Evolutionary conservation across 2,113 vertebrate species (phyloP).

Genomic region (Xenopus borealis): DNA sequence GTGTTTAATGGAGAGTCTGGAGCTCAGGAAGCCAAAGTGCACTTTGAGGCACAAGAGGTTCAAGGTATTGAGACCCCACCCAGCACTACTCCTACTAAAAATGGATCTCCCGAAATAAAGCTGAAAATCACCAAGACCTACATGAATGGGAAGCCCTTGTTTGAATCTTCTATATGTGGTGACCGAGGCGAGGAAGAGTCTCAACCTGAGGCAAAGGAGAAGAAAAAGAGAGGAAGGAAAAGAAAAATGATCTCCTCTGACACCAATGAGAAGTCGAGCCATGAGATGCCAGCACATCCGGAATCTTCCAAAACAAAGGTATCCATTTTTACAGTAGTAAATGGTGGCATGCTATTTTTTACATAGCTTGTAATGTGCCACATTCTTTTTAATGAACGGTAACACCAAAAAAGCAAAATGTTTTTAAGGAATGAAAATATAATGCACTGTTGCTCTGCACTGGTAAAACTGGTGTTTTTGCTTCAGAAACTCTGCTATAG

Average conservation of each 20-base stretch:
- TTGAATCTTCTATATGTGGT: conserved; percentile 80
- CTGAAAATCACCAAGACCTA: conserved; percentile 88
- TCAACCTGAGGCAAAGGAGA: conserved; percentile 62
- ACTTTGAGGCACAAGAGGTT: conserved; percentile 70
- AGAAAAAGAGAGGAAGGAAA: conserved; percentile 63
- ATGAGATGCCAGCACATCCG: conserved; percentile 57
- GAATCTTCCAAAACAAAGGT: conserved; percentile 65
- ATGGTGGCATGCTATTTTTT: no score
- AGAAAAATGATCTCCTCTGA: conserved; percentile 72
- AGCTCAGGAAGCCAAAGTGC: conserved; percentile 73
- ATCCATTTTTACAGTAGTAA: conserved; percentile 5
- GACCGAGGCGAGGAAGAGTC: conserved; percentile 66
- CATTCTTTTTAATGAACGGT: no score
- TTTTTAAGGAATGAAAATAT: no score
- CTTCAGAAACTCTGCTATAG: no score
- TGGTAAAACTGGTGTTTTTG: no score
- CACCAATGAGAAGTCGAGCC: conserved; percentile 61
- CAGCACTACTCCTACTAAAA: conserved; percentile 71
- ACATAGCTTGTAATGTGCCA: no score
- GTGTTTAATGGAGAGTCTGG: conserved; percentile 87
- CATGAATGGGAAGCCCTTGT: conserved; percentile 76
- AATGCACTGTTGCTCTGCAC: no score
- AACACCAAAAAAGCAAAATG: no score
- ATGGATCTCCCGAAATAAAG: conserved; percentile 82
- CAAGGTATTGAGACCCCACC: conserved; percentile 77